Evolutionary conservation across 64 coral and sea anemone genomes (phyloP), one percentile per base, ranked within the genome.

Genomic region (Actinia equina): DNA sequence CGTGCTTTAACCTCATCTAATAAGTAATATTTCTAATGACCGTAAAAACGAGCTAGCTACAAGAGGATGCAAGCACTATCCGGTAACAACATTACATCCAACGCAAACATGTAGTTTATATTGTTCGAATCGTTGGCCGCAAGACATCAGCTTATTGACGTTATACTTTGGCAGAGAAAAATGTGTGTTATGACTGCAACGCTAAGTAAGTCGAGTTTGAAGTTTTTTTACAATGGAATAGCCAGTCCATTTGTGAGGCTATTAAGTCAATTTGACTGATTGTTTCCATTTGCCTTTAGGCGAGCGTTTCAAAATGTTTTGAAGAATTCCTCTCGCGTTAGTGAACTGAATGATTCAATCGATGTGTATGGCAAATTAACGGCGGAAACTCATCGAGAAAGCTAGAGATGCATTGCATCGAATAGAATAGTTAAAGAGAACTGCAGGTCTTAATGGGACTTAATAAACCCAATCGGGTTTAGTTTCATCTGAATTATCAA

Each of bases 141-240:
- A 49, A 41, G 76, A n/a, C 26, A 27, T 45, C 26, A 19, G 4
- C 2, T 2, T 81, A 22, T 81, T 49, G 78, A 81, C 78, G 44
- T 37, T 81, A 51, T 12, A 22, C 14, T 49, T 2, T 9, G 7
- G 11, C 22, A 30, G 41, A 18, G 41, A 81, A 51, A 22, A 3
- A 17, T 46, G 7, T 8, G 26, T 81, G 78, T 81, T 81, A 49
- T 81, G 78, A 52, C 49, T 81, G 42, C 14, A 20, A 17, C 17
- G 7, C 78, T 81, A 81, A 81, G 78, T 81, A 22, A 81, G 43
- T 81, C 13, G 3, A 37, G 10, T 25, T 27, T 74, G n/a, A 26
- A 74, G 69, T 74, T 74, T 74, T 57, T 57, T 81, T 81, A 81
- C 78, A 81, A 49, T 17, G 45, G 49, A 81, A 49, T 74, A 30